A percentile compares a stretch with the other conserved stretches of the same genome.
Evolutionary conservation across 2,113 vertebrate species (phyloP).

Genomic region (Phycodurus eques): DNA sequence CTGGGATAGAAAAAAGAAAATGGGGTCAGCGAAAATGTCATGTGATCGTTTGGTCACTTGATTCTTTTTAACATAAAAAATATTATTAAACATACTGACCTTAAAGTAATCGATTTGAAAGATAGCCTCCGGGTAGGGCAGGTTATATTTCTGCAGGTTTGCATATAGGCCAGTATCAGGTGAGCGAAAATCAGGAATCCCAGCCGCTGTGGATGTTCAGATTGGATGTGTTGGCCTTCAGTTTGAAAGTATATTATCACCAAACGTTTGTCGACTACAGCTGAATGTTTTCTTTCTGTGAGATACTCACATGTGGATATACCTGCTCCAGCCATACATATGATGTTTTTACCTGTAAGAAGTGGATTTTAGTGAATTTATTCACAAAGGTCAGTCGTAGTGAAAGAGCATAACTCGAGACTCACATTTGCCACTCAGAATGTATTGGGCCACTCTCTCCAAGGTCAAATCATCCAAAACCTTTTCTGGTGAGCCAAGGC

Average conservation of each 20-base stretch:
- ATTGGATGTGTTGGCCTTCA: neutral
- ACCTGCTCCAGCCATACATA: conserved; percentile 90
- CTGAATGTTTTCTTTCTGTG: neutral
- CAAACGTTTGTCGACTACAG: neutral
- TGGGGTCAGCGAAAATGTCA: neutral
- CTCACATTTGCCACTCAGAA: conserved; percentile 85
- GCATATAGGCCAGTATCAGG: conserved; percentile 86
- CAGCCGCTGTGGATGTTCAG: conserved; percentile 73
- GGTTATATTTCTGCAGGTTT: conserved; percentile 85
- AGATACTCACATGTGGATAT: conserved; percentile 82
- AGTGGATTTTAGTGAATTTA: conserved; percentile 8
- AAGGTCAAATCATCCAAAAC: conserved; percentile 85
- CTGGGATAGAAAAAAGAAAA: conserved; percentile 56
- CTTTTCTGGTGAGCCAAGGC: conserved; percentile 78
- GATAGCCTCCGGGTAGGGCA: conserved; percentile 91
- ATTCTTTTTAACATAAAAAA: neutral
- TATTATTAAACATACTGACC: conserved; percentile 58
- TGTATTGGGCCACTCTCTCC: conserved; percentile 79
- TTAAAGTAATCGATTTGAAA: conserved; percentile 91
- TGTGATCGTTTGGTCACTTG: neutral
- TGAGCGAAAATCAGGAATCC: conserved; percentile 92
- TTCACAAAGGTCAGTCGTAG: neutral
- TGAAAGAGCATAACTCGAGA: neutral
- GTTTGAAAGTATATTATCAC: neutral
- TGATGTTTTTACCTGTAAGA: conserved; percentile 80